Evolutionary conservation across 2,888 invertebrate species (phyloP).

Genomic region (Shargacucullia verbasci): DNA sequence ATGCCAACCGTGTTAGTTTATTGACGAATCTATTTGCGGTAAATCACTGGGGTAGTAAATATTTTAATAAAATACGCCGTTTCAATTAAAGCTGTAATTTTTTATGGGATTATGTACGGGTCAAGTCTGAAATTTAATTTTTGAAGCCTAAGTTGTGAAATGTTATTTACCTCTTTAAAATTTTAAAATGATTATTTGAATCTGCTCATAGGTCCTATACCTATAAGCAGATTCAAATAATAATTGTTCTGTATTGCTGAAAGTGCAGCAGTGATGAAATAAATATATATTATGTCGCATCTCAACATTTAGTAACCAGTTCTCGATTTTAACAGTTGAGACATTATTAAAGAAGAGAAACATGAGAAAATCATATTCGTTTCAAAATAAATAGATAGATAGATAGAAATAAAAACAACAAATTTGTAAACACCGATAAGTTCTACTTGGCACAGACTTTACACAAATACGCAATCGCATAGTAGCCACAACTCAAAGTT

Average conservation of each 20-base stretch:
- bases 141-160: background rate
- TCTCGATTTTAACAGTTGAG: too few relatives aligned
- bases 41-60: slow-evolving; percentile 18
- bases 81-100: slow-evolving; percentile 7
- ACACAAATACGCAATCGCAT: slow-evolving; percentile 17
- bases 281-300: too few relatives aligned
- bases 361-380: too few relatives aligned
- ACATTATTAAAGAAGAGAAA: too few relatives aligned
- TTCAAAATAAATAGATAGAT: background rate
- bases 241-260: too few relatives aligned
- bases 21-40: slow-evolving; percentile 24
- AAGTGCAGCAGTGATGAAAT: too few relatives aligned
- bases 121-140: slow-evolving; percentile 6
- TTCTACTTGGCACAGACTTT: background rate
- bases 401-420: background rate
- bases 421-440: background rate
- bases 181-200: too few relatives aligned
- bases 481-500: slow-evolving; percentile 30
- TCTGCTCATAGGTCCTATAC: too few relatives aligned
- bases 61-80: slow-evolving; percentile 3
- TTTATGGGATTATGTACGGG: background rate
- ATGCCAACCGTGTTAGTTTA: slow-evolving; percentile 16
- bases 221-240: too few relatives aligned
- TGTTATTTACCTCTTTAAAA: too few relatives aligned
- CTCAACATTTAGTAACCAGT: too few relatives aligned